Evolutionary conservation across 2,113 vertebrate genomes (phyloP), one percentile per base, ranked within the genome.

Genomic region (Rhabdomys dilectus): DNA sequence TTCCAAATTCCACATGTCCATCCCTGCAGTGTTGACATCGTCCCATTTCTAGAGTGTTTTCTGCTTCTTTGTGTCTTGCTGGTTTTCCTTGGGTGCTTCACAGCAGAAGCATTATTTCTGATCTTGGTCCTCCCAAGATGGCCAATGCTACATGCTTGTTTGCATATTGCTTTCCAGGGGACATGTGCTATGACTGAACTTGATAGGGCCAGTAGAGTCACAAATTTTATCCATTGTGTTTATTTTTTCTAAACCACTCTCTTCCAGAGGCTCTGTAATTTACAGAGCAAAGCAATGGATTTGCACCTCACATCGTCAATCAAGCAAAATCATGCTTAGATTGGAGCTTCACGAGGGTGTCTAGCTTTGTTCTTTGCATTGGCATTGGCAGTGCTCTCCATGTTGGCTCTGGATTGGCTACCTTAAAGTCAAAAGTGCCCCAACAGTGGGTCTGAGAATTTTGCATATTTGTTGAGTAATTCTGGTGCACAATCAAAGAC

Each of bases 181-280:
- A 36, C 58, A 78, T 7, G 48, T 81, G 62, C 17, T 26, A 0
- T 51, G 26, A 51, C 24, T 60, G 16, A 60, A 75, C 53, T 34
- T 34, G 53, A 34, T 0, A 13, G 31, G 6, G 1, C 39, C 22
- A 56, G 5, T 8, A 3, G 7, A 9, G 13, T 64, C 48, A 36
- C 21, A 16, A 90, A 29, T 64, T 89, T 64, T 26, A 62, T 80
- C 51, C 39, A 36, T 29, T 81, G 42, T 24, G 1, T 85, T 51
- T 48, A 10, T 26, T 85, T 72, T 80, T 80, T 39, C 88, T 45
- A 62, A 58, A 36, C 73, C 15, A 76, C 13, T 70, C 56, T 91
- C 76, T 82, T 87, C 29, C 53, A 45, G 39, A 70, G 19, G 68
- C 48, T 93, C 72, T 48, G 48, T 16, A 4, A 22, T 76, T 91